These are phyloP conservation scores for Circaetus cinerascens DNA, from an alignment of 2,113 vertebrate species.

Conservation along the genomic window DNA sequence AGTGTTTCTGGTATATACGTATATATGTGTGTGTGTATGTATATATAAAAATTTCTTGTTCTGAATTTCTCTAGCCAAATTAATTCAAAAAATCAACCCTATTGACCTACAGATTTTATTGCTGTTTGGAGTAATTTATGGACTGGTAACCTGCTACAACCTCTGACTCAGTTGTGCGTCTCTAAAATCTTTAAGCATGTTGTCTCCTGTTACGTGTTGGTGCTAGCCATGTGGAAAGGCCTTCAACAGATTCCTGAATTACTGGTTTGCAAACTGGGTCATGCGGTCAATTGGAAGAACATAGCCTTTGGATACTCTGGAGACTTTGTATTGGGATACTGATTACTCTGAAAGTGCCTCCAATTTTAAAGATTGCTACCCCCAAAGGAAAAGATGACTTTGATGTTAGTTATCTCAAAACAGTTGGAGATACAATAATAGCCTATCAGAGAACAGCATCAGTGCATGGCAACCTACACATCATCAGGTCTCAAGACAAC, in stretches of 20 bases:
- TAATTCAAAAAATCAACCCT: not conserved
- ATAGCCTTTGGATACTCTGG: not conserved
- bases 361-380: not conserved
- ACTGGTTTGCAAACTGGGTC: not conserved
- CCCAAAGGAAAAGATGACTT: not conserved
- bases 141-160: not conserved
- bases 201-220: not conserved
- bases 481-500: not conserved
- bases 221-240: not conserved
- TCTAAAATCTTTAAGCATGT: not conserved
- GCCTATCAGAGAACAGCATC: not conserved
- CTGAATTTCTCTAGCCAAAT: not conserved
- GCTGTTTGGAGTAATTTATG: not conserved
- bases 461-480: not conserved
- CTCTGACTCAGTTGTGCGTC: not conserved
- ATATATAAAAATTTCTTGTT: not conserved
- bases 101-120: not conserved
- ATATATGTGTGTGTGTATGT: fast-evolving
- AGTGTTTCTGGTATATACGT: not conserved
- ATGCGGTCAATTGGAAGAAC: not conserved
- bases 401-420: not conserved
- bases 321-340: not conserved
- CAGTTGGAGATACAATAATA: not conserved
- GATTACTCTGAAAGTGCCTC: not conserved
- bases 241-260: not conserved